A percentile compares a stretch with the other conserved stretches of the same genome.
Evolutionary conservation across 2,113 vertebrate genomes (phyloP).

Genomic region (Antechinus stuartii): DNA sequence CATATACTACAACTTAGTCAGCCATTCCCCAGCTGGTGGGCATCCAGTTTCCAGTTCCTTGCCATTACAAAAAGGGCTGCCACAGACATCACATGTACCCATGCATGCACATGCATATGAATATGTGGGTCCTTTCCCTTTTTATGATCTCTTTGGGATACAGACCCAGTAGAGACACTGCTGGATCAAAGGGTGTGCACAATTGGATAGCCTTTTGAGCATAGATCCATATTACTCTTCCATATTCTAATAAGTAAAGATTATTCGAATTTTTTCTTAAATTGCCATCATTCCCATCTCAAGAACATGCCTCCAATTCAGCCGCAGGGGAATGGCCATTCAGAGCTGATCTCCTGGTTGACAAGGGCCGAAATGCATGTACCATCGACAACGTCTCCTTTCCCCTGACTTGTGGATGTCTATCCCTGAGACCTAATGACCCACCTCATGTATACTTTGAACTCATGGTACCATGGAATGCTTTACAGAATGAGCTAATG

Average conservation of each 20-base stretch:
- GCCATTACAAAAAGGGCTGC: too few species aligned
- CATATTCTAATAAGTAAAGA: background rate
- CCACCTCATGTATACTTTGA: background rate
- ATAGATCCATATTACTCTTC: too few species aligned
- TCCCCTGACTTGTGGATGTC: background rate
- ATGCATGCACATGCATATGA: too few species aligned
- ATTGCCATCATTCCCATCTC: background rate
- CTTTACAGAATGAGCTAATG: background rate
- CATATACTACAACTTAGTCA: too few species aligned
- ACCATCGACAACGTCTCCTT: background rate
- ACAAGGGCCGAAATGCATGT: background rate
- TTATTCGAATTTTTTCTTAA: background rate
- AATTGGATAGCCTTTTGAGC: too few species aligned
- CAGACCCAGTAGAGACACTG: too few species aligned
- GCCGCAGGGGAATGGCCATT: background rate
- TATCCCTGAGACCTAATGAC: background rate
- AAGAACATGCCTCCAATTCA: background rate
- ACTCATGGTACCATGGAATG: background rate
- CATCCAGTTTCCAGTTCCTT: too few species aligned
- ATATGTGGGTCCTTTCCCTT: too few species aligned
- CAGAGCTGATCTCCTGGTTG: background rate
- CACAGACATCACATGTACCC: too few species aligned
- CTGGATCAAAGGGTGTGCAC: too few species aligned
- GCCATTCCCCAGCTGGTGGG: too few species aligned
- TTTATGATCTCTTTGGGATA: too few species aligned